phyloP scores from a whole-genome alignment of 2,888 invertebrate genomes.

The Ornithoptera alexandrae region DNA sequence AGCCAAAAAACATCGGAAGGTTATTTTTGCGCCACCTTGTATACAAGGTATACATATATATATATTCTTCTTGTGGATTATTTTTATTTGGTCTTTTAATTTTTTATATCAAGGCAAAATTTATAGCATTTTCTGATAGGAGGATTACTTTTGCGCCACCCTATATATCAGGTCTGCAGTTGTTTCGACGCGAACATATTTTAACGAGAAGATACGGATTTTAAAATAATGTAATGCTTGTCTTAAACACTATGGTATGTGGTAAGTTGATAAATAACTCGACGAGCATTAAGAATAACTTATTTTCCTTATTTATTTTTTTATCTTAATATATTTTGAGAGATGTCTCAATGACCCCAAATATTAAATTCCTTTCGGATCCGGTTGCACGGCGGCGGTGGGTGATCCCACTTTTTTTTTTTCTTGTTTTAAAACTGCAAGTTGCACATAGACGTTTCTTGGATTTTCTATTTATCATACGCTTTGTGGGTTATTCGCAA shows the following conservation, averaged over 20 bases:
- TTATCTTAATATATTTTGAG: conserved; percentile 19
- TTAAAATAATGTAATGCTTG: conserved; percentile 1
- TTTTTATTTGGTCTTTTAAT: too few relatives aligned
- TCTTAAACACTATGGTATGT: conserved; percentile 1
- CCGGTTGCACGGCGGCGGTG: conserved; percentile 12
- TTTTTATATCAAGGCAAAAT: too few relatives aligned
- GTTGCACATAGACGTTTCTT: not conserved
- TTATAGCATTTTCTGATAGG: too few relatives aligned
- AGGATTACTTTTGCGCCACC: too few relatives aligned
- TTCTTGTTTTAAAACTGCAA: conserved; percentile 1
- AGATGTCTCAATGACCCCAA: conserved; percentile 19
- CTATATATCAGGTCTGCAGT: too few relatives aligned
- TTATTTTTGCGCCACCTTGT: too few relatives aligned
- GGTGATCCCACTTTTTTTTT: conserved; percentile 19
- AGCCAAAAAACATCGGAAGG: too few relatives aligned
- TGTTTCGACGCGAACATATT: too few relatives aligned
- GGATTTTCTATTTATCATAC: not conserved
- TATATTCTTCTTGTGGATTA: too few relatives aligned
- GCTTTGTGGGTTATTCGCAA: too few relatives aligned
- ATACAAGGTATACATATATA: too few relatives aligned
- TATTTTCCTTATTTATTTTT: conserved; percentile 16
- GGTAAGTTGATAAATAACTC: conserved; percentile 8
- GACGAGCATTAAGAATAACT: not conserved
- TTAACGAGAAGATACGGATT: too few relatives aligned
- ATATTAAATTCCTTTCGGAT: conserved; percentile 20